Evolutionary conservation across 2,113 vertebrate species (phyloP).

Genomic region (Acrocephalus kingi): DNA sequence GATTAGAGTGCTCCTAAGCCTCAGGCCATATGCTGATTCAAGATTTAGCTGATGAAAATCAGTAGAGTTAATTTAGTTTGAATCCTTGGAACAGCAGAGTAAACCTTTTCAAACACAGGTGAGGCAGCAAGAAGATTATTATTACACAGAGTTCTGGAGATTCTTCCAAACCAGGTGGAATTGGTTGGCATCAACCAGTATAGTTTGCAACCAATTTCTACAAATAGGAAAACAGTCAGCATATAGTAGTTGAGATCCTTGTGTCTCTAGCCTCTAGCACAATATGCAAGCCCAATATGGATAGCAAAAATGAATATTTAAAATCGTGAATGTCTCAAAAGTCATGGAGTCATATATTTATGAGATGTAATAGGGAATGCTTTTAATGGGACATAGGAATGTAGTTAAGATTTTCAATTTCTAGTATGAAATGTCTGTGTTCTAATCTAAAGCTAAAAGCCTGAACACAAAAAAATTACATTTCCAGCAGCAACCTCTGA

Average conservation of each 20-base stretch:
- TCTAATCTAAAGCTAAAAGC: neutral
- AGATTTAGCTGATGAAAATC: neutral
- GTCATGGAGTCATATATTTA: neutral
- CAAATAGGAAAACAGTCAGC: neutral
- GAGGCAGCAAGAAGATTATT: neutral
- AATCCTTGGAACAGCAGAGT: neutral
- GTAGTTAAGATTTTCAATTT: neutral
- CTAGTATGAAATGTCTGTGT: neutral
- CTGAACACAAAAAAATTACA: neutral
- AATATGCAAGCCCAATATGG: neutral
- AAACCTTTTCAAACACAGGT: neutral
- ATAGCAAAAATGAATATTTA: neutral
- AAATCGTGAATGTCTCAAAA: neutral
- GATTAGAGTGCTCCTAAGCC: fast-evolving
- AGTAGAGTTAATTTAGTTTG: neutral
- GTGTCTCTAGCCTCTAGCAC: neutral
- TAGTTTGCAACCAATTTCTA: neutral
- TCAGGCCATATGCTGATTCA: neutral
- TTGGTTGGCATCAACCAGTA: neutral
- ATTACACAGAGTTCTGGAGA: neutral
- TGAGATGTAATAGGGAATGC: neutral
- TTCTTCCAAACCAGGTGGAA: neutral
- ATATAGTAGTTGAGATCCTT: neutral
- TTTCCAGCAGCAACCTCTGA: neutral
- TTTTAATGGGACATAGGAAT: neutral